A percentile compares a stretch with the other conserved stretches of the same genome.
These are phyloP conservation scores for Spisula solida DNA, from an alignment of 2,888 invertebrate genomes.

Conservation along the genomic window DNA sequence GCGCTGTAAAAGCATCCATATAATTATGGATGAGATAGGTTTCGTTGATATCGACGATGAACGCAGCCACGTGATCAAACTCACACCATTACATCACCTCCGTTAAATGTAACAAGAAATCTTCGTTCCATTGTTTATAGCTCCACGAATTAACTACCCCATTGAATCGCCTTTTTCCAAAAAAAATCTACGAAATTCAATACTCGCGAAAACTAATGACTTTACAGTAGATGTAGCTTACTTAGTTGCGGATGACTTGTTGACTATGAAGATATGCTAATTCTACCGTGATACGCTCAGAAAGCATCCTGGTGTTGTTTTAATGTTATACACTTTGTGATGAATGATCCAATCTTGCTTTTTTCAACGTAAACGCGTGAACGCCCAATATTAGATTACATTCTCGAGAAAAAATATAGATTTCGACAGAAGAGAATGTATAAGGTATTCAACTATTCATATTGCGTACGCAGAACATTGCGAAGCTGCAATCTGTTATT, in stretches of 20 bases:
- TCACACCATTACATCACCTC: no score
- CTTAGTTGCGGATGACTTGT: background rate
- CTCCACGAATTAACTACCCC: no score
- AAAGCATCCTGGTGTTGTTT: background rate
- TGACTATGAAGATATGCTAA: no score
- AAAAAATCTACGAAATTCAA: background rate
- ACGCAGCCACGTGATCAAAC: no score
- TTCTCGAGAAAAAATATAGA: background rate
- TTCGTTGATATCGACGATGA: no score
- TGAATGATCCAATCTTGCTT: background rate
- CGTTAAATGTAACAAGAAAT: no score
- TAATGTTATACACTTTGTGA: background rate
- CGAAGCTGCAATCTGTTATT: background rate
- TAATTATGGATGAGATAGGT: no score
- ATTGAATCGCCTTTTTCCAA: background rate
- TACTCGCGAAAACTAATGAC: background rate
- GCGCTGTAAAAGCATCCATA: no score
- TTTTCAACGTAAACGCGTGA: conserved; percentile 16
- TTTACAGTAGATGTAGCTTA: background rate
- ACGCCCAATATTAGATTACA: conserved; percentile 19
- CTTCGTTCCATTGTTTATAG: no score
- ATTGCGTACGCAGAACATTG: background rate
- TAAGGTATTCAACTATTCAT: background rate
- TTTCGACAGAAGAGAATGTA: background rate
- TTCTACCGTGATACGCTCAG: background rate